phyloP scores from a whole-genome alignment of 2,888 invertebrate genomes.

The Meliscaeva auricollis region DNA sequence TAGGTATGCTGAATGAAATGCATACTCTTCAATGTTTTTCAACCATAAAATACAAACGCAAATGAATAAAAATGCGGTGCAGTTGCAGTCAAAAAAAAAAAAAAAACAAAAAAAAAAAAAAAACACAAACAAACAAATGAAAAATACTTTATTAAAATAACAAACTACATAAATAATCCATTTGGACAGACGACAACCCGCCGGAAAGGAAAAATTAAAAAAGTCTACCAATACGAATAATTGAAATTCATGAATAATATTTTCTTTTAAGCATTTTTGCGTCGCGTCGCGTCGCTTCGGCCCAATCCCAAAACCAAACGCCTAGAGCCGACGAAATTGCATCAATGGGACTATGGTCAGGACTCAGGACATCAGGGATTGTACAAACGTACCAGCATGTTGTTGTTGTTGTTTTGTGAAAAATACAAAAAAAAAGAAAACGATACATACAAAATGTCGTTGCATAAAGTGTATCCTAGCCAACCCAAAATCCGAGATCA shows the following conservation, averaged over 20 bases:
- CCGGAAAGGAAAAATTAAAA: conserved; percentile 66
- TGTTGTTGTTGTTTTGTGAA: not conserved
- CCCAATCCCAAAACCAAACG: not conserved
- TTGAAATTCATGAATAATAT: conserved; percentile 71
- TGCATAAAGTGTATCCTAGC: not conserved
- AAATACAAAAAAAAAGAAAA: not conserved
- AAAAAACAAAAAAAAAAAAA: conserved; percentile 10
- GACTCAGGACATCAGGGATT: not conserved
- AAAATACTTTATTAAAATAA: conserved; percentile 52
- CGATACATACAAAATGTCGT: conserved; percentile 6
- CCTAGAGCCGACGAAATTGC: conserved; percentile 39
- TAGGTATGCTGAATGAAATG: not conserved
- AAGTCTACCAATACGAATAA: conserved; percentile 60
- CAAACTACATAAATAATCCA: conserved; percentile 62
- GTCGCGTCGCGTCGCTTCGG: not conserved
- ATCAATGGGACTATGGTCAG: not conserved
- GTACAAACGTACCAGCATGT: no score
- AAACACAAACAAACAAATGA: no score
- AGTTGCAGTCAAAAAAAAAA: conserved; percentile 24
- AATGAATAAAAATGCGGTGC: conserved; percentile 43
- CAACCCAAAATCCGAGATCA: not conserved
- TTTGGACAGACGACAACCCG: conserved; percentile 48
- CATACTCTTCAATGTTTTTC: not conserved
- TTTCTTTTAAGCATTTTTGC: conserved; percentile 42
- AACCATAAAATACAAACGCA: conserved; percentile 12